Percentiles rank a stretch among this genome's conserved stretches.
Conservation (phyloP, 2,888 invertebrate species). For the Phaonia tiefii region DNA sequence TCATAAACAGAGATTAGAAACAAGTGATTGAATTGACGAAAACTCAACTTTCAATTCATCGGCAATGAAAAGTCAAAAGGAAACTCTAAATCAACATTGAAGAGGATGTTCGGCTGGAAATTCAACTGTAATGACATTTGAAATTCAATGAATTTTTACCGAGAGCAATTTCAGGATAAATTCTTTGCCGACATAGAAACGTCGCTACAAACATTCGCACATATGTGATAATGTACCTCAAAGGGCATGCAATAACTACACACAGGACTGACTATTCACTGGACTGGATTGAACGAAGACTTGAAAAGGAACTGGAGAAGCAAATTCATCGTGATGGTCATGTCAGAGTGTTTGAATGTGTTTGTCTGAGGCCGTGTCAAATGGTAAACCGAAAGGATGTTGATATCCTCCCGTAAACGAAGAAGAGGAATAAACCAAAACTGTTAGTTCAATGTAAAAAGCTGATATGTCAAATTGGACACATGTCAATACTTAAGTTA, state of each 20-base stretch:
- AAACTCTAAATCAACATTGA: slow-evolving; percentile 53
- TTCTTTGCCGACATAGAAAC: slow-evolving; percentile 9
- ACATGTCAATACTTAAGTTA: slow-evolving; percentile 66
- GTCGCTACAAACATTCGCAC: neutral
- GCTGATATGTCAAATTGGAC: slow-evolving; percentile 75
- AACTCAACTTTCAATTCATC: slow-evolving; percentile 42
- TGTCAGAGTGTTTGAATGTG: neutral
- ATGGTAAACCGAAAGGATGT: slow-evolving; percentile 54
- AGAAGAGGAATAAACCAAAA: slow-evolving; percentile 33
- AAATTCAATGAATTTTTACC: slow-evolving; percentile 78
- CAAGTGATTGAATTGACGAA: slow-evolving; percentile 14
- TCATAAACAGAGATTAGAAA: neutral
- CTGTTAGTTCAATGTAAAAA: slow-evolving; percentile 47
- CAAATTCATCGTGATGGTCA: slow-evolving; percentile 48
- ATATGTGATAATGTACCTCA: neutral
- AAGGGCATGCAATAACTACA: neutral
- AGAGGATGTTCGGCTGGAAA: slow-evolving; percentile 53
- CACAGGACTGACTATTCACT: slow-evolving; percentile 15
- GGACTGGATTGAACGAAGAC: slow-evolving; percentile 3
- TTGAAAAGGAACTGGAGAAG: slow-evolving; percentile 32
- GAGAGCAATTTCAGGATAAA: slow-evolving; percentile 49
- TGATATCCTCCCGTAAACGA: slow-evolving; percentile 20
- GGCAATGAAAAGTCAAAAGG: slow-evolving; percentile 38
- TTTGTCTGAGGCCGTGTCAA: slow-evolving; percentile 19
- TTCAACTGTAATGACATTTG: slow-evolving; percentile 71